A percentile compares a stretch with the other conserved stretches of the same genome.
phyloP scores from a whole-genome alignment of 2,888 invertebrate genomes.

The Peribatodes rhomboidaria region DNA sequence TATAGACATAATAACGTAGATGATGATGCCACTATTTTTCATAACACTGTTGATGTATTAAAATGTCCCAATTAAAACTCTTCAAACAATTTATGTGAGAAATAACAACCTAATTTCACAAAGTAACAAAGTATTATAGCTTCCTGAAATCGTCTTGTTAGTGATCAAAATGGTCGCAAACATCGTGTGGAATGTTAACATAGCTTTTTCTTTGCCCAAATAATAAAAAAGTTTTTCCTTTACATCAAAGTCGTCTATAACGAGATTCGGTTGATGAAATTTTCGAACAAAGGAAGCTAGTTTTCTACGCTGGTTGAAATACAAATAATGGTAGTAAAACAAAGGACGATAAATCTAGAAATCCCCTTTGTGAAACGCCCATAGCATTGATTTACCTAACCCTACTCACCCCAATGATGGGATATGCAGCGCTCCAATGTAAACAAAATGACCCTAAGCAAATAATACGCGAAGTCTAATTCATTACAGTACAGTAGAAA shows the following conservation, averaged over 20 bases:
- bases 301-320: constrained; percentile 49
- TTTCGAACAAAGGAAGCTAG: constrained; percentile 59
- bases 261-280: constrained; percentile 61
- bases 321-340: constrained; percentile 61
- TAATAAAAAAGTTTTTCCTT: constrained; percentile 62
- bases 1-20: constrained; percentile 26
- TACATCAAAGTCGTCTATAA: constrained; percentile 73
- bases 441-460: constrained; percentile 78
- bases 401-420: constrained; percentile 68
- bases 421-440: constrained; percentile 71
- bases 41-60: constrained; percentile 52
- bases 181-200: constrained; percentile 73
- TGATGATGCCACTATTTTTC: constrained; percentile 40
- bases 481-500: constrained; percentile 76
- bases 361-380: constrained; percentile 72
- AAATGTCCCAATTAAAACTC: constrained; percentile 56
- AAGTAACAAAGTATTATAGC: constrained; percentile 73
- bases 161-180: constrained; percentile 73
- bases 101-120: constrained; percentile 68
- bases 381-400: constrained; percentile 75
- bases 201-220: constrained; percentile 60
- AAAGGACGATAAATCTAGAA: constrained; percentile 74
- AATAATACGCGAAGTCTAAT: constrained; percentile 75
- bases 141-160: constrained; percentile 78
- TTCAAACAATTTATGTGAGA: constrained; percentile 61